Evolutionary conservation across 2,888 invertebrate species (phyloP), one percentile per base, ranked within the genome.

Genomic region (Hoplodrina blanda): DNA sequence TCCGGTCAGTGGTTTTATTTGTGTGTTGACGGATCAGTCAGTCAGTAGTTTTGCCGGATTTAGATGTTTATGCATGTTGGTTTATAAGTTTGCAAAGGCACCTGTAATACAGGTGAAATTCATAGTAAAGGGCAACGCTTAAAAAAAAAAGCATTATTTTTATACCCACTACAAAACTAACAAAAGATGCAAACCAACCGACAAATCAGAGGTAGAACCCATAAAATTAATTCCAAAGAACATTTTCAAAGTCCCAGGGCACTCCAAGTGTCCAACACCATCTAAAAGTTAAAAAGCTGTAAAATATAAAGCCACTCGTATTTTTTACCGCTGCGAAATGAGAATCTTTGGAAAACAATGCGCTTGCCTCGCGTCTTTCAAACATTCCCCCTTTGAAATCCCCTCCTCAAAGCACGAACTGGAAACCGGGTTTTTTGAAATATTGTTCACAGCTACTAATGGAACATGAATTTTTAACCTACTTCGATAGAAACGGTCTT

Each of bases 281-380:
- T 84, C 73, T 81, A 57, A 82, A 85, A 85, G 83, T 81, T 82
- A 83, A 87, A 86, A 84, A 87, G 78, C 78, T 81, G 81, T 85
- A 89, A 88, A 83, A 89, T 85, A 84, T 88, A 83, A 87, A 85
- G 82, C 85, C 84, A 70, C 74, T 78, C 69, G 73, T 71, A 85
- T 86, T 87, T 25, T 86, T 81, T 78, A 87, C 86, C 84, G 84
- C 86, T 85, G 86, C 81, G 82, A 88, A 89, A 90, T 87, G 88
- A 83, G 85, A 87, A 86, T 86, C 90, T 90, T 84, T 81, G 67
- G 84, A 81, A 89, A 90, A 90, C 91, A 90, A 89, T 89, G 85
- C 85, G 68, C 83, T 71, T 81, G 82, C 74, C 81, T 83, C 80
- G 80, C 85, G 83, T 85, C 90, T 87, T 89, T 88, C 89, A 89